Evolutionary conservation across 2,888 invertebrate species (phyloP), one percentile per base, ranked within the genome.

Genomic region (Eilema caniola): DNA sequence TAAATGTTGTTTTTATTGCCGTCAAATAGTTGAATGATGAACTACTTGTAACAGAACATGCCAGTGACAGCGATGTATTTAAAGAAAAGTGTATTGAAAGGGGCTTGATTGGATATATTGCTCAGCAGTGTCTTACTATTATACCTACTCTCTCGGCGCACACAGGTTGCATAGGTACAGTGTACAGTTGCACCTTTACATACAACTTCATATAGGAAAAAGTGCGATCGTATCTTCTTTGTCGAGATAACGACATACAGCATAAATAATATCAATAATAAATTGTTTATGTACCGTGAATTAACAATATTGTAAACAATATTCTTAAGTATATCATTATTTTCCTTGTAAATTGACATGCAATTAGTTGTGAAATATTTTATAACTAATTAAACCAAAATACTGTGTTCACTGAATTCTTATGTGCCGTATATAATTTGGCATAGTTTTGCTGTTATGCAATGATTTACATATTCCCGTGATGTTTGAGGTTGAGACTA

Each of bases 401-500:
- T 63, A 16, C n/a, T 11, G 20, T 56, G 56, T 68, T 59, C 56
- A 65, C 16, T 57, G 28, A 56, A 33, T 61, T 75, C 64, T 67
- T 63, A 71, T 65, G 67, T 63, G 25, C 28, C 56, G 66, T 67
- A 20, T 67, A 62, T 69, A 62, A 71, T 66, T 25, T 56, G 67
- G 33, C 41, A 75, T 76, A 65, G 67, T 71, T 71, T 68, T 64
- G 72, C 70, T 67, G 66, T 81, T 82, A 80, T 75, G 79, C 69
- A 81, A 81, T 72, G 64, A 69, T 78, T 78, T 82, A 76, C 80
- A 81, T 81, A 75, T 78, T 74, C 81, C 81, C 71, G 76, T 76
- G 82, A 68, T 57, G 66, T 74, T 53, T 71, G 76, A 70, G 74
- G 71, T 71, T 10, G 77, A 76, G 71, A 77, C 71, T 66, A 66